Evolutionary conservation across 2,113 vertebrate genomes (phyloP).

Genomic region (Petroica traversi): DNA sequence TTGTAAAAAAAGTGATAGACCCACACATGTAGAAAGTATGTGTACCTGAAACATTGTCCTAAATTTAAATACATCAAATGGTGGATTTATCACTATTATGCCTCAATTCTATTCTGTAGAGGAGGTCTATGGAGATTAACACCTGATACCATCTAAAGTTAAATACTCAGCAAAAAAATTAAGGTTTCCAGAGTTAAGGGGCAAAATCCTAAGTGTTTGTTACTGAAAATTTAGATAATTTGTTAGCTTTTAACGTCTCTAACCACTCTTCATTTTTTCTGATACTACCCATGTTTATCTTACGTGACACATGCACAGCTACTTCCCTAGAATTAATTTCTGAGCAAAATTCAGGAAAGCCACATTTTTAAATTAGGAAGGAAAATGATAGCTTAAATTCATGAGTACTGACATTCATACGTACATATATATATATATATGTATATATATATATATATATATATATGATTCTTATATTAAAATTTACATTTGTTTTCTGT

Average conservation of each 20-base stretch:
- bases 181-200: background rate
- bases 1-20: background rate
- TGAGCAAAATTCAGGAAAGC: slow-evolving; percentile 32
- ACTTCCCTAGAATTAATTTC: slow-evolving; percentile 52
- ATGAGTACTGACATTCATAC: background rate
- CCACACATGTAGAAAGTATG: background rate
- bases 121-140: background rate
- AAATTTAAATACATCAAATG: slow-evolving; percentile 1
- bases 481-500: slow-evolving; percentile 61
- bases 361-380: slow-evolving; percentile 55
- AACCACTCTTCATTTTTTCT: slow-evolving; percentile 37
- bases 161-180: background rate
- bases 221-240: background rate
- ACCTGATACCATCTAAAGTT: background rate
- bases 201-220: background rate
- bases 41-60: background rate
- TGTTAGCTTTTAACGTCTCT: background rate
- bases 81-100: background rate
- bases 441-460: background rate
- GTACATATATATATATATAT: background rate
- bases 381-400: slow-evolving; percentile 50
- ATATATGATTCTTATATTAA: slow-evolving; percentile 36
- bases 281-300: background rate
- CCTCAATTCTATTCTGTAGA: background rate
- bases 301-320: background rate